phyloP scores from a whole-genome alignment of 1,140 invertebrate genomes.

The Trinorchestia longiramus region DNA sequence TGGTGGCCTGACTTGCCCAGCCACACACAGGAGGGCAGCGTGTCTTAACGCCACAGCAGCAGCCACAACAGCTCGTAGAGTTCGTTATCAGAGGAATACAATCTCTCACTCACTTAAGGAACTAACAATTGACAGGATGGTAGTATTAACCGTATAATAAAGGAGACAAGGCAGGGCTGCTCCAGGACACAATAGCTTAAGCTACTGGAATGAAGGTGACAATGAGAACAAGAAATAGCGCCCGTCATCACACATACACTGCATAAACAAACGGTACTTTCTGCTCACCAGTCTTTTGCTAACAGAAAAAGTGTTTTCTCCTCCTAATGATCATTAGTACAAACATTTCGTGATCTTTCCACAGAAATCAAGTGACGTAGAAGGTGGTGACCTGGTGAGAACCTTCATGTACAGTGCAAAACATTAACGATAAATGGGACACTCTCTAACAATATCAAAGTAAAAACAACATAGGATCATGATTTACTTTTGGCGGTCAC shows the following conservation, averaged over 20 bases:
- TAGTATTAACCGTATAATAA: not conserved
- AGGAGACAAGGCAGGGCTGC: not conserved
- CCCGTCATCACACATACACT: not conserved
- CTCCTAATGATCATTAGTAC: not conserved
- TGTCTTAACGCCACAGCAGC: not conserved
- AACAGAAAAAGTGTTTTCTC: not conserved
- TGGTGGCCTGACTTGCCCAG: not conserved
- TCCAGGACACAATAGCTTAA: not conserved
- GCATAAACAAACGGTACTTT: not conserved
- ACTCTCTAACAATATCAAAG: not conserved
- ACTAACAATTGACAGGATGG: not conserved
- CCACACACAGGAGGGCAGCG: not conserved
- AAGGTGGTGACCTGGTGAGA: not conserved
- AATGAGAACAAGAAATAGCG: not conserved
- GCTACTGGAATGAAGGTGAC: not conserved
- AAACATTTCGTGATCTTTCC: not conserved
- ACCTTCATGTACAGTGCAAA: not conserved
- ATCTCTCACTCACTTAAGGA: not conserved
- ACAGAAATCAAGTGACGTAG: not conserved
- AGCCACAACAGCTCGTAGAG: not conserved
- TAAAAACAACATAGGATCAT: not conserved
- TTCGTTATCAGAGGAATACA: constrained; percentile 10
- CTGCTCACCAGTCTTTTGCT: not conserved
- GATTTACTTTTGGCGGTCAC: not conserved
- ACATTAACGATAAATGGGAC: not conserved